These are phyloP conservation scores for Microcebus tavaratra DNA, from an alignment of 2,113 vertebrate genomes.

Conservation along the genomic window DNA sequence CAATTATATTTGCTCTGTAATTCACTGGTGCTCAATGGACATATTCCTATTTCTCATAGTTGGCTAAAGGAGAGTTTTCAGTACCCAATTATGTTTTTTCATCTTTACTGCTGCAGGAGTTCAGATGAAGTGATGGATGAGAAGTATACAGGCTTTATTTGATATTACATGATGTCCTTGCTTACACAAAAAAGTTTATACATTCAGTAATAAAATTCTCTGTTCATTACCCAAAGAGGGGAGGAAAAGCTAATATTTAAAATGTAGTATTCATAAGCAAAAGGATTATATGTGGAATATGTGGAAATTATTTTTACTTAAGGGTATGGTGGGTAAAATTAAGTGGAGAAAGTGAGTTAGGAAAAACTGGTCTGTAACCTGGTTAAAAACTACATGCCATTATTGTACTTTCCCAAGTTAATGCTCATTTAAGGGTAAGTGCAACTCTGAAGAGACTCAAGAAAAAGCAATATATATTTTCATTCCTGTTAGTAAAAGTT, in stretches of 20 bases:
- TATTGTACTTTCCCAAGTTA: neutral
- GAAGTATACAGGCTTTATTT: constrained; percentile 10
- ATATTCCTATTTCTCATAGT: constrained; percentile 4
- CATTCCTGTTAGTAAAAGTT: neutral
- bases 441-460: neutral
- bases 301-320: constrained; percentile 37
- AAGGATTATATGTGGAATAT: too few relatives aligned
- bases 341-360: neutral
- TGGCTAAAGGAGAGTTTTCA: constrained; percentile 10
- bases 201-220: constrained; percentile 38
- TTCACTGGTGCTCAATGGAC: neutral
- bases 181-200: neutral
- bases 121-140: constrained; percentile 42
- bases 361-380: neutral
- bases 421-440: neutral
- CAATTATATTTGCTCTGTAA: constrained; percentile 3
- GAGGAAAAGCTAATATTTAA: constrained; percentile 26
- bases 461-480: neutral
- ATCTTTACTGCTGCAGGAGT: neutral
- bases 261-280: constrained; percentile 17
- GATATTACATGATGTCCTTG: neutral
- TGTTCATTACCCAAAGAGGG: neutral
- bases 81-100: neutral
- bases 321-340: neutral
- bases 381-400: constrained; percentile 6